phyloP scores from a whole-genome alignment of 2,888 invertebrate genomes.

The Altica lythri region DNA sequence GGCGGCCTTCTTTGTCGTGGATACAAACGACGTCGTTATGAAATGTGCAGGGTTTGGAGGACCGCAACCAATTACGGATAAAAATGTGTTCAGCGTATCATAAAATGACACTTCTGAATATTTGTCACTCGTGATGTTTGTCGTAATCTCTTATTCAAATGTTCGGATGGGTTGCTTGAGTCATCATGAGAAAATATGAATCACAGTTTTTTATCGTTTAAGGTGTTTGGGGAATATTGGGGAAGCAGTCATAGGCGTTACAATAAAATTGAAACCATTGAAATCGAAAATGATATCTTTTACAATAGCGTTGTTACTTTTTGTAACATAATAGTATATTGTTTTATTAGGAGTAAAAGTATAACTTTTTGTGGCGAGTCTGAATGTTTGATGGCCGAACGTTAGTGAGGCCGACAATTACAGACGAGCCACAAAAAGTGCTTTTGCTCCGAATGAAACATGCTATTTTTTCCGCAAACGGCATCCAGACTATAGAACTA shows the following conservation, averaged over 20 bases:
- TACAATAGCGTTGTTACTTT: too few relatives aligned
- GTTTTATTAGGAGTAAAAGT: too few relatives aligned
- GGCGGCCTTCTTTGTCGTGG: constrained; percentile 40
- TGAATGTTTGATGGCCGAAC: too few relatives aligned
- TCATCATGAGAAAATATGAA: constrained; percentile 4
- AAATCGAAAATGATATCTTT: too few relatives aligned
- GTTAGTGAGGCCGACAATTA: too few relatives aligned
- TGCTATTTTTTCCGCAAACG: too few relatives aligned
- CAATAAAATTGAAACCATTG: too few relatives aligned
- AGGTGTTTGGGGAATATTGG: not conserved
- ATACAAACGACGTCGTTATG: constrained; percentile 49
- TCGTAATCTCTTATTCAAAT: constrained; percentile 20
- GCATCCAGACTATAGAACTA: too few relatives aligned
- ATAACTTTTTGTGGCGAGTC: too few relatives aligned
- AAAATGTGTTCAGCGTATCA: constrained; percentile 23
- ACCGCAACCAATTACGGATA: constrained; percentile 22
- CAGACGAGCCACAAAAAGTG: too few relatives aligned
- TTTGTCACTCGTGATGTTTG: constrained; percentile 21
- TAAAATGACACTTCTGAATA: constrained; percentile 22
- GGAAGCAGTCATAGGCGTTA: not conserved
- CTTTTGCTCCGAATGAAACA: too few relatives aligned
- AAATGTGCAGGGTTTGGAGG: constrained; percentile 35
- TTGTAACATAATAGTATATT: too few relatives aligned
- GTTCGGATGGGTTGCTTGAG: constrained; percentile 2
- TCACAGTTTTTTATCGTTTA: constrained; percentile 9